Evolutionary conservation across 2,797 vertebrate species (phyloP).

Genomic region (Jordanella pulchra): DNA sequence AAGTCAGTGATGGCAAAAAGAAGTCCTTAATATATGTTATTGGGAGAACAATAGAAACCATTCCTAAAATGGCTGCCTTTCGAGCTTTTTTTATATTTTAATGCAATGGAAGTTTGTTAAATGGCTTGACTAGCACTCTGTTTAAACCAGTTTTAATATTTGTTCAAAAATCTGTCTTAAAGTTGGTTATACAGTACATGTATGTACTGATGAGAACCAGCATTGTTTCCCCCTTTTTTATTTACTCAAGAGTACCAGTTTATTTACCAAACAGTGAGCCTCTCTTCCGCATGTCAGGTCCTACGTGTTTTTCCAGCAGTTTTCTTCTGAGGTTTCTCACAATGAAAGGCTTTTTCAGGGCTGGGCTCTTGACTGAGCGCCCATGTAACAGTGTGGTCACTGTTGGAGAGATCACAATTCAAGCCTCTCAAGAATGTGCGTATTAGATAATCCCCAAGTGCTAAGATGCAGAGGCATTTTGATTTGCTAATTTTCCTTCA

Average conservation of each 20-base stretch:
- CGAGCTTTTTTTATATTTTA: neutral
- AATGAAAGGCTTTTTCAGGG: conserved; percentile 70
- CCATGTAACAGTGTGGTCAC: conserved; percentile 68
- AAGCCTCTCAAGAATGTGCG: conserved; percentile 68
- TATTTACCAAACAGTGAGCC: conserved; percentile 35
- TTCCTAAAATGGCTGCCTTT: neutral
- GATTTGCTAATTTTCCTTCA: conserved; percentile 50
- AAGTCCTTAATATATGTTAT: too few relatives aligned
- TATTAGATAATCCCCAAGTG: conserved; percentile 67
- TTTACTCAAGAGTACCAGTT: conserved; percentile 39
- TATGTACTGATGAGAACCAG: neutral
- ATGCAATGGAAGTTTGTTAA: neutral
- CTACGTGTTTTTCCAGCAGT: conserved; percentile 54
- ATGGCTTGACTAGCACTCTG: conserved; percentile 5
- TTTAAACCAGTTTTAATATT: conserved; percentile 5
- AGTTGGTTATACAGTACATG: neutral
- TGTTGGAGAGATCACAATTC: conserved; percentile 64
- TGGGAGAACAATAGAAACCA: too few relatives aligned
- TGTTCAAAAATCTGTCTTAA: neutral
- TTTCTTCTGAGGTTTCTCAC: conserved; percentile 58
- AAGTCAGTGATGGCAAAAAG: neutral
- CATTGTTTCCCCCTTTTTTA: conserved; percentile 8
- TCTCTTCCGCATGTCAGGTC: conserved; percentile 40
- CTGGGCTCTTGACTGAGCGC: conserved; percentile 43
- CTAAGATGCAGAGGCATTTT: conserved; percentile 60